Conservation (phyloP, 2,797 vertebrate genomes). For the Aeoliscus strigatus region DNA sequence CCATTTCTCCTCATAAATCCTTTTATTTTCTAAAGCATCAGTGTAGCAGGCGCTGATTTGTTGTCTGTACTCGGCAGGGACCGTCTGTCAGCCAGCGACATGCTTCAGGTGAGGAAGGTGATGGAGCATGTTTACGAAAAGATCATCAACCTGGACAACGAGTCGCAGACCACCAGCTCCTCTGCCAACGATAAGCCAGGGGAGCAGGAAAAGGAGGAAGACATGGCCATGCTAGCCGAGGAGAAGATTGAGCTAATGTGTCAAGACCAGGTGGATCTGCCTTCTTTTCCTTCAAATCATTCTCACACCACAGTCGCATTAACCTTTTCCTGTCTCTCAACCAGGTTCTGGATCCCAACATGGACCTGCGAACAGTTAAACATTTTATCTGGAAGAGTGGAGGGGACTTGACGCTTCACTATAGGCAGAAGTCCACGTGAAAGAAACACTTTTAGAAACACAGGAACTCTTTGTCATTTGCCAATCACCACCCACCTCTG, state of each 20-base stretch:
- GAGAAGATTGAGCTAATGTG: conserved; percentile 98
- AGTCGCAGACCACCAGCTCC: conserved; percentile 98
- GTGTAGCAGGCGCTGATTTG: not conserved
- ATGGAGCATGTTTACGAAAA: conserved; percentile 99
- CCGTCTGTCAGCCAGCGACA: conserved; percentile 94
- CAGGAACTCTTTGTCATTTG: conserved; percentile 68
- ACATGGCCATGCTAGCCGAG: conserved; percentile 92
- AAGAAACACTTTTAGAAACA: conserved; percentile 46
- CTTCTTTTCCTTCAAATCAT: not conserved
- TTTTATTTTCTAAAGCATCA: too few relatives aligned
- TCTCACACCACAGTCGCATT: not conserved
- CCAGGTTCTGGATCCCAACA: conserved; percentile 97
- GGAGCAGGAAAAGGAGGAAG: conserved; percentile 97
- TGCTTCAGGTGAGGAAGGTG: conserved; percentile 98
- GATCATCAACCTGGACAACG: conserved; percentile 97
- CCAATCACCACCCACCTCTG: conserved; percentile 70
- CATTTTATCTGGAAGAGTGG: conserved; percentile 99
- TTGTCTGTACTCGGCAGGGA: conserved; percentile 72
- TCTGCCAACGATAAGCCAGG: conserved; percentile 96
- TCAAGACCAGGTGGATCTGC: conserved; percentile 88
- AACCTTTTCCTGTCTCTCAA: conserved; percentile 3
- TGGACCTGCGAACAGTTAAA: conserved; percentile 99
- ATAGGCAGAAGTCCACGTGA: conserved; percentile 98
- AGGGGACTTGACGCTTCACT: conserved; percentile 96
- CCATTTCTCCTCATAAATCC: not conserved